Evolutionary conservation across 2,888 invertebrate species (phyloP), one percentile per base, ranked within the genome.

Genomic region (Drosophila yooni): DNA sequence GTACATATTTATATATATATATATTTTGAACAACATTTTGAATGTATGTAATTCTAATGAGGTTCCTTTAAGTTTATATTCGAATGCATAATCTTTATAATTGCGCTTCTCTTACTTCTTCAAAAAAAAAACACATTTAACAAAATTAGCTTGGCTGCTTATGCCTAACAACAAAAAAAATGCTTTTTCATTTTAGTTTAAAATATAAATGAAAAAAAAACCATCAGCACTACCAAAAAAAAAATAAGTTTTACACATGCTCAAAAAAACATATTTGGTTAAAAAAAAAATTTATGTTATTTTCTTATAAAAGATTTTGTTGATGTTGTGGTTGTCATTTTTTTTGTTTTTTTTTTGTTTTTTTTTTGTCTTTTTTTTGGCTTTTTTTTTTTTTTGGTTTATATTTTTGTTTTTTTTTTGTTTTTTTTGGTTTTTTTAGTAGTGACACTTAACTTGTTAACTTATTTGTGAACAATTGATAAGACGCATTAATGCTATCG

Each of bases 141-240:
- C 91, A 85, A 85, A 85, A 85, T 85, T 85, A 85, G 85, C 85
- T 90, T 85, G 84, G 85, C 85, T 85, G 70, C 85, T 85, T 85
- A 85, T 68, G 83, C 65, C 70, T 90, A 88, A 76, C 43, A 76
- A 78, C 68, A 89, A 78, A 90, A 84, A 84, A 70, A 51, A 48
- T 63, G 33, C 48, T 48, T 51, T 51, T 63, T 34, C 46, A 40
- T 36, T 59, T 64, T 71, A 60, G 46, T 81, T 60, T 57, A 89
- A 87, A 83, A 67, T 60, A 61, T 46, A 43, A 7, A 68, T 56
- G 2, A 56, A 36, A 86, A 74, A 85, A 83, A 67, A 27, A 60
- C 34, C 21, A 31, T 58, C 46, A 56, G 64, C 63, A 36, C 73
- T 78, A 82, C 67, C 68, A 86, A 86, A 82, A 83, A 79, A 79